Base-by-base conservation (phyloP, 1,140 invertebrate genomes). In the Thereuonema tuberculata region DNA sequence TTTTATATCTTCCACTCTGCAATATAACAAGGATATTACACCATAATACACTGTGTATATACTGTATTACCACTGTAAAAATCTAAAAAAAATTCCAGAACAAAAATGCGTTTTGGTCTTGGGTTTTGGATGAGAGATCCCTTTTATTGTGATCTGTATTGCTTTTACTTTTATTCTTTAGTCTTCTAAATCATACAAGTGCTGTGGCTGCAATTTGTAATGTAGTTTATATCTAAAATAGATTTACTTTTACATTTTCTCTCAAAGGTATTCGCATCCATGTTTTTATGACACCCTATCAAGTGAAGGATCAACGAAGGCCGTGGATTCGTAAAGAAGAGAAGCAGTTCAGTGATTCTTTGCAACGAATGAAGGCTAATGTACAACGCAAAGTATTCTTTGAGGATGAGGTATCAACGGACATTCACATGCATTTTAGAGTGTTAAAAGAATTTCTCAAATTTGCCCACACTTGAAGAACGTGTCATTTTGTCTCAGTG, bases 251-350 rank as follows among this genome's bases (percentile, higher is more conserved):
- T 65, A 9, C 20, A 12, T 52, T 21, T 21, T 52, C 14, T 21
- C 9, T 14, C 50, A 31, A 64, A 83, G 81, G 74, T 58, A 81
- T 87, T 66, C 77, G 78, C 50, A 75, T 87, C 50, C 80, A 80
- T 67, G 78, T 89, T 28, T 86, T 90, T 72, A 84, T 91, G 12
- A 87, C 87, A 25, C 87, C 87, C 1, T 92, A 91, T 74, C 88
- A 93, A 76, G 78, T 76, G 2, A 64, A 78, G 55, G 87, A 89
- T 68, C 78, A 82, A 57, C 74, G 80, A 28, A 74, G 88, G 59
- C 82, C 83, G 2, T 92, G 87, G 86, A 87, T 93, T 66, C 79
- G 82, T 26, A 79, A 82, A 64, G 88, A 93, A 73, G 85, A 92
- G 72, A 81, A 81, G 64, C 71, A 75, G 1, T 93, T 93, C 75